Evolutionary conservation across 1,140 invertebrate species (phyloP).

Genomic region (Drosophila sp.): DNA sequence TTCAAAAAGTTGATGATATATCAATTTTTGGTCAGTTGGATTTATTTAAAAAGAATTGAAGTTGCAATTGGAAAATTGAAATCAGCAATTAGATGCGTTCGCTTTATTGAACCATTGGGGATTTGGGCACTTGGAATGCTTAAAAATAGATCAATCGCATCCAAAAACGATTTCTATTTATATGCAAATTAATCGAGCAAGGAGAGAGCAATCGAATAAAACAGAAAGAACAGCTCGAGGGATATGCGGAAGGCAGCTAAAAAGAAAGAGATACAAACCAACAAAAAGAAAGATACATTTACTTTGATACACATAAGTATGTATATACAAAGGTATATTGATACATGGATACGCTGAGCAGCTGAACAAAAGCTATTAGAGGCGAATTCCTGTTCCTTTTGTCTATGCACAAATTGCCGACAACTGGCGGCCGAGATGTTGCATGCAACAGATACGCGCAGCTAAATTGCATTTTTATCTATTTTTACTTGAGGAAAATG

Average conservation of each 20-base stretch:
- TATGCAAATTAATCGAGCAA: conserved; percentile 73
- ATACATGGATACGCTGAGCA: conserved; percentile 17
- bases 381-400: conserved; percentile 78
- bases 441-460: conserved; percentile 47
- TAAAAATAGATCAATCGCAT: conserved; percentile 52
- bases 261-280: conserved; percentile 3
- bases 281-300: conserved; percentile 28
- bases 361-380: conserved; percentile 57
- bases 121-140: conserved; percentile 21
- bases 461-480: conserved; percentile 80
- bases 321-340: conserved; percentile 24
- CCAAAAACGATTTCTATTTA: conserved; percentile 65
- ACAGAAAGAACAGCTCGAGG: conserved; percentile 12
- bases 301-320: conserved; percentile 21
- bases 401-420: conserved; percentile 78
- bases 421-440: conserved; percentile 35
- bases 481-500: conserved; percentile 76
- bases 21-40: conserved; percentile 5
- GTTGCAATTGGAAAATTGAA: not conserved
- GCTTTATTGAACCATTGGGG: conserved; percentile 34
- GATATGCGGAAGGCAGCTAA: conserved; percentile 17
- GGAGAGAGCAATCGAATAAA: conserved; percentile 18
- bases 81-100: not conserved
- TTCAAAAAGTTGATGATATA: not conserved
- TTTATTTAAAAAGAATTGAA: conserved; percentile 14